Evolutionary conservation across 2,888 invertebrate genomes (phyloP).

Genomic region (Aphodius granarius): DNA sequence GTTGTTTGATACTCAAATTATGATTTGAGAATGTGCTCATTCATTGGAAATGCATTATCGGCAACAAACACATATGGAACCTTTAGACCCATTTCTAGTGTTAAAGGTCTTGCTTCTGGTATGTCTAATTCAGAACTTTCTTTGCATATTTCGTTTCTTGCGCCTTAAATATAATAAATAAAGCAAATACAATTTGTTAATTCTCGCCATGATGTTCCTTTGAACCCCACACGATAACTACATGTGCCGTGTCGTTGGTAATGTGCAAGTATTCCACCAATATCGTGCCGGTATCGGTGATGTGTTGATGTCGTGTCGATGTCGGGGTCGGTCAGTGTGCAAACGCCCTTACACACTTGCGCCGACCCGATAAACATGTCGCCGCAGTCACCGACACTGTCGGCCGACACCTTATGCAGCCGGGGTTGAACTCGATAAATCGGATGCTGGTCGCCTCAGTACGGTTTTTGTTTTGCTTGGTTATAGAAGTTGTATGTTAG

Average conservation of each 20-base stretch:
- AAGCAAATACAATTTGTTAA: neutral
- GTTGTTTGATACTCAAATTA: neutral
- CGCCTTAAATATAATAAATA: neutral
- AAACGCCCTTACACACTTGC: too few relatives aligned
- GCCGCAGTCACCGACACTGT: too few relatives aligned
- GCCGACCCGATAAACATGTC: too few relatives aligned
- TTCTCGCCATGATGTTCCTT: neutral
- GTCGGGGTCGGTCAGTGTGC: too few relatives aligned
- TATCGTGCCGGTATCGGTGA: neutral
- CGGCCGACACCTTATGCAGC: too few relatives aligned
- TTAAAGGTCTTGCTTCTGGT: too few relatives aligned
- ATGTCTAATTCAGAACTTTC: neutral
- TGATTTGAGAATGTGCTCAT: neutral
- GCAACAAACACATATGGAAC: neutral
- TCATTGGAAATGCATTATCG: neutral
- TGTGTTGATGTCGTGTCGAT: too few relatives aligned
- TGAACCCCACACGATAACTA: neutral
- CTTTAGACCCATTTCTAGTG: neutral
- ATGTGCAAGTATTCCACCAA: neutral
- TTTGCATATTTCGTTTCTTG: neutral
- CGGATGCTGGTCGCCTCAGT: too few relatives aligned
- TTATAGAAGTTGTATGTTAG: too few relatives aligned
- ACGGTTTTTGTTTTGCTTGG: too few relatives aligned
- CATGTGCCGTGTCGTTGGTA: neutral
- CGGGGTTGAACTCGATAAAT: too few relatives aligned